Evolutionary conservation across 1,140 invertebrate genomes (phyloP), one percentile per base, ranked within the genome.

Genomic region (Lineus longissimus): DNA sequence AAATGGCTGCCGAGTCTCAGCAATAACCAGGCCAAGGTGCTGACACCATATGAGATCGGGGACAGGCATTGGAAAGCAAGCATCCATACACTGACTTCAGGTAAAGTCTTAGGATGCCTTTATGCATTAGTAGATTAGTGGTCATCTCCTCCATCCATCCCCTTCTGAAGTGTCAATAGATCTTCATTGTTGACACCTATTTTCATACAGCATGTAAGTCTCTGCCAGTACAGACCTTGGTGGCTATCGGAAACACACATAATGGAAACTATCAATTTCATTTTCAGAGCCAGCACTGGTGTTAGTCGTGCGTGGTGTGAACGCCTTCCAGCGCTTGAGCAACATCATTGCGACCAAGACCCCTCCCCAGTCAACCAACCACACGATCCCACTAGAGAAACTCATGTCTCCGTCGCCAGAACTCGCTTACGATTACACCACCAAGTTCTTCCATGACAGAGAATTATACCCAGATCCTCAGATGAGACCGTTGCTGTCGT

Each of bases 31-130:
- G 77, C 77, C 1, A 74, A 75, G 57, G 76, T 79, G 61, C 63
- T 80, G 17, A 78, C 77, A 23, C 78, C 76, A 0, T 78, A 69
- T 62, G 76, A 78, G 65, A 72, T 80, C 2, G 76, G 76, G 19
- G 75, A 79, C 59, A 65, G 63, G 30, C 30, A 64, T 9, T 79
- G 77, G 77, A 77, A 73, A 40, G 56, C 63, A 23, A 77, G 73
- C 59, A 63, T 79, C 15, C 70, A 77, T 31, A 70, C 64, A 41
- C 70, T 79, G 1, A 70, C 68, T 17, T 70, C 69, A 63, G 76
- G 77, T 78, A 60, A 51, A 41, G 15, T 62, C 22, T 19, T 19
- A 60, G n/a, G n/a, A n/a, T n/a, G n/a, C n/a, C n/a, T n/a, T 13
- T n/a, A n/a, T n/a, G n/a, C n/a, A n/a, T n/a, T n/a, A n/a, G n/a